These are phyloP conservation scores for Uromys caudimaculatus DNA, from an alignment of 2,797 vertebrate genomes.

Conservation along the genomic window DNA sequence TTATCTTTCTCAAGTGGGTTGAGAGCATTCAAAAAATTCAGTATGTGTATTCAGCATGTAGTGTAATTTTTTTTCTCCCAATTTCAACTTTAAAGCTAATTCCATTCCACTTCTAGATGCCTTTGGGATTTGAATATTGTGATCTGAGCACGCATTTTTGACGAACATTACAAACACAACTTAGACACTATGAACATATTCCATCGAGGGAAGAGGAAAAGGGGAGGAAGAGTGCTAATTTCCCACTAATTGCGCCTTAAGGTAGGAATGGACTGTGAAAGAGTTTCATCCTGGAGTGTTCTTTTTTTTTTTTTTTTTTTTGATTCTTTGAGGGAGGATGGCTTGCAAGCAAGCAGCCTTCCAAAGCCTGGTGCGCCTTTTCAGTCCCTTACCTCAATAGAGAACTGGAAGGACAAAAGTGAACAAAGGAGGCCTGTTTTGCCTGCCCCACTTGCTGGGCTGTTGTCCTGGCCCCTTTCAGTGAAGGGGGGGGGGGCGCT, in stretches of 20 bases:
- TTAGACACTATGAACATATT: conserved; percentile 31
- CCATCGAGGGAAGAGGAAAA: neutral
- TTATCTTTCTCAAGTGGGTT: conserved; percentile 92
- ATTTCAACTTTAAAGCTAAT: conserved; percentile 77
- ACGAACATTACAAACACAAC: neutral
- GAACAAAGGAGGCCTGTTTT: conserved; percentile 98
- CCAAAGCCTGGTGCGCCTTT: conserved; percentile 86
- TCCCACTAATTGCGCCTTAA: conserved; percentile 72
- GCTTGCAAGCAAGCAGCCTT: conserved; percentile 83
- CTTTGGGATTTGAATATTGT: conserved; percentile 60
- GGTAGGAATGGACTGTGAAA: conserved; percentile 69
- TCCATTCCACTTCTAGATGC: conserved; percentile 65
- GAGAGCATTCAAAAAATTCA: conserved; percentile 92
- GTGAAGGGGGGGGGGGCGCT: conserved; percentile 88
- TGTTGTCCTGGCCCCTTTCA: conserved; percentile 95
- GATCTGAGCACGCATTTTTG: conserved; percentile 55
- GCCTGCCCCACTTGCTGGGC: conserved; percentile 93
- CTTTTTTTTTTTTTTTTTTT: conserved; percentile 19
- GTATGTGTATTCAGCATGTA: conserved; percentile 80
- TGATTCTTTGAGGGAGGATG: conserved; percentile 81
- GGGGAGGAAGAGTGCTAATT: conserved; percentile 58
- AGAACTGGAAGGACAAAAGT: conserved; percentile 91
- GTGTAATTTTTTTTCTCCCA: conserved; percentile 69
- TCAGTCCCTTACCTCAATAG: conserved; percentile 93
- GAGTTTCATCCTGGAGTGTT: conserved; percentile 78